Conservation (phyloP, 2,888 invertebrate genomes). For the Epirrita christyi region DNA sequence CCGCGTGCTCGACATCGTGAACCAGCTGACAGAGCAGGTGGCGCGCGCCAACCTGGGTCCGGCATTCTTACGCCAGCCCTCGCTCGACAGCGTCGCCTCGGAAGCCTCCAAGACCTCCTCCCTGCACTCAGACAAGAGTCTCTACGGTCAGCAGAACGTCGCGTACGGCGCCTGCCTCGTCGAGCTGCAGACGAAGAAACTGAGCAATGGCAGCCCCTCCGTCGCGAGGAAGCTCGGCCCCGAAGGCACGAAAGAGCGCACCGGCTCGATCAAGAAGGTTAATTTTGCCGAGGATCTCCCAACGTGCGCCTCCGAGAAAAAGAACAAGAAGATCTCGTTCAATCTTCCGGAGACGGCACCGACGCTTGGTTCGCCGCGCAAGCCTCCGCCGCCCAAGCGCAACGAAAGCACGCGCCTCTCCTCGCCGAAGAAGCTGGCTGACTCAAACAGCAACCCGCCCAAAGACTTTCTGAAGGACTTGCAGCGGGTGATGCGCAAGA, state of each 20-base stretch:
- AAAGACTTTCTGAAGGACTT: conserved; percentile 94
- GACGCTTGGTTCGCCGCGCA: conserved; percentile 85
- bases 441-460: conserved; percentile 90
- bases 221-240: conserved; percentile 63
- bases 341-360: conserved; percentile 75
- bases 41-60: conserved; percentile 65
- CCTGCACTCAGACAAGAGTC: conserved; percentile 70
- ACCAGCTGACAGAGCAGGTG: conserved; percentile 69
- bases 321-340: conserved; percentile 87
- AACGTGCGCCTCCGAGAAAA: conserved; percentile 77
- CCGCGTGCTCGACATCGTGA: conserved; percentile 74
- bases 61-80: conserved; percentile 83
- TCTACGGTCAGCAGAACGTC: conserved; percentile 64
- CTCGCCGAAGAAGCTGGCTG: conserved; percentile 90
- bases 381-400: conserved; percentile 90
- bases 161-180: conserved; percentile 82
- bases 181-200: conserved; percentile 83
- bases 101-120: conserved; percentile 77
- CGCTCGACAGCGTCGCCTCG: conserved; percentile 82
- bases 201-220: conserved; percentile 68
- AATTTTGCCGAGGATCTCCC: conserved; percentile 86
- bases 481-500: conserved; percentile 96
- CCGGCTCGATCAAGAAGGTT: conserved; percentile 80
- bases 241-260: conserved; percentile 75
- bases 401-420: conserved; percentile 90